Evolutionary conservation across 92 coral and sea anemone genomes (phyloP).

Genomic region (Zoanthus solanderi): DNA sequence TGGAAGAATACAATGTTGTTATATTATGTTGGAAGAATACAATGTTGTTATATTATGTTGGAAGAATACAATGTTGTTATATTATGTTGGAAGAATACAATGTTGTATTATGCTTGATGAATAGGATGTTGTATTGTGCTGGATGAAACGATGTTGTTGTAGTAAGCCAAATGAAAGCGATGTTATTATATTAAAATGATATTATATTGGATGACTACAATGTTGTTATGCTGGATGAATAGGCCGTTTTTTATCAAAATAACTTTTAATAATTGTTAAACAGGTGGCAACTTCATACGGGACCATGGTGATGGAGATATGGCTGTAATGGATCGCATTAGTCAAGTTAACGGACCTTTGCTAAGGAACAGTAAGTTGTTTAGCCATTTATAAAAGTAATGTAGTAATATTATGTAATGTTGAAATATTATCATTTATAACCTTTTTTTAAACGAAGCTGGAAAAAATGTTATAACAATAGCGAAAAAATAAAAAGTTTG

Average conservation of each 20-base stretch:
- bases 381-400: not conserved
- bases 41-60: too few species aligned
- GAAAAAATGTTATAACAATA: too few species aligned
- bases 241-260: not conserved
- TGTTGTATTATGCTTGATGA: too few species aligned
- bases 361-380: conserved; percentile 17
- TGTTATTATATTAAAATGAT: not conserved
- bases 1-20: too few species aligned
- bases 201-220: not conserved
- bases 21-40: too few species aligned
- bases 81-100: too few species aligned
- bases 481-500: too few species aligned
- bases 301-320: not conserved
- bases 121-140: too few species aligned
- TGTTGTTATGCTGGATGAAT: not conserved
- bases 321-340: conserved; percentile 36
- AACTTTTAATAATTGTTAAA: not conserved
- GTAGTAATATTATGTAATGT: not conserved
- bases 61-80: too few species aligned
- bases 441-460: not conserved
- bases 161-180: too few species aligned
- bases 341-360: conserved; percentile 35
- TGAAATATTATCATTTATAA: not conserved
- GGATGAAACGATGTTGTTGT: too few species aligned
- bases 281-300: not conserved